Percentiles rank a stretch among this genome's conserved stretches.
phyloP scores from a whole-genome alignment of 1,140 invertebrate genomes.

The Phenacoccus solenopsis region DNA sequence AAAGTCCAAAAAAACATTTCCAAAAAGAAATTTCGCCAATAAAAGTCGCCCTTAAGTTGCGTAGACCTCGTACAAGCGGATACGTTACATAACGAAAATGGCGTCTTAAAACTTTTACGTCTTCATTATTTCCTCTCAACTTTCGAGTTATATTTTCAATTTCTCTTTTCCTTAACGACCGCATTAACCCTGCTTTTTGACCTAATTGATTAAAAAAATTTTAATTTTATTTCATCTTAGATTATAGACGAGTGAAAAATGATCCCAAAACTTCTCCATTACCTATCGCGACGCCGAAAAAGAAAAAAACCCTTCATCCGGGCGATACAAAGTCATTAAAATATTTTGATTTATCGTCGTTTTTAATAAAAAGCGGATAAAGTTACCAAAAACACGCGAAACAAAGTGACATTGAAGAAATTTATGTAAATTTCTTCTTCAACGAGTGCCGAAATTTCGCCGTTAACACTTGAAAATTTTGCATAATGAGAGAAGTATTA shows the following conservation, averaged over 20 bases:
- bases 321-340: background rate
- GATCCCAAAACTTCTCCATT: background rate
- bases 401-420: background rate
- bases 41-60: background rate
- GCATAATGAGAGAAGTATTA: background rate
- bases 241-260: background rate
- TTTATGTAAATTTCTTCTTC: background rate
- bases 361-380: background rate
- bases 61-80: background rate
- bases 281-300: background rate
- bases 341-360: background rate
- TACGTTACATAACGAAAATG: background rate
- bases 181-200: background rate
- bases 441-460: background rate
- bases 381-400: background rate
- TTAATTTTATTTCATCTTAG: background rate
- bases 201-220: background rate
- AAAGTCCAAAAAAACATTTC: background rate
- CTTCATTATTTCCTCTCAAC: background rate
- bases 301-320: too few species aligned
- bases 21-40: background rate
- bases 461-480: slow-evolving; percentile 3
- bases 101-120: slow-evolving; percentile 1
- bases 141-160: background rate
- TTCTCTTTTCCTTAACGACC: background rate